A percentile compares a stretch with the other conserved stretches of the same genome.
These are phyloP conservation scores for Drosophila subpulchrella DNA, from an alignment of 1,140 invertebrate species.

Conservation along the genomic window DNA sequence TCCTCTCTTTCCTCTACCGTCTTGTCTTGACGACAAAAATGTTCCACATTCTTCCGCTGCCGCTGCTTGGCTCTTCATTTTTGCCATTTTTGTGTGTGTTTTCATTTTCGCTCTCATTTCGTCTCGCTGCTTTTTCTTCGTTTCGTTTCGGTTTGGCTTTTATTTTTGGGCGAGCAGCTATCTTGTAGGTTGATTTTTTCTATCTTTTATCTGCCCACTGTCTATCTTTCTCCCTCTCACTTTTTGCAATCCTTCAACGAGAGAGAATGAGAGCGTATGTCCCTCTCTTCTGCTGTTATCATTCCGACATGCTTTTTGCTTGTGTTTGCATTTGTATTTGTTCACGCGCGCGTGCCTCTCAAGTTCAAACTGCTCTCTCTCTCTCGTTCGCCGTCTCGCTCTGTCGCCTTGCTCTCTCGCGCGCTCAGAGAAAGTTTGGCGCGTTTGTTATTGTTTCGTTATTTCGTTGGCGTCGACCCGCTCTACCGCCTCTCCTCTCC, in stretches of 20 bases:
- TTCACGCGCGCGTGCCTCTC: conserved; percentile 81
- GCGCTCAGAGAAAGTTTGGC: conserved; percentile 76
- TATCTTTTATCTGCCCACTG: conserved; percentile 55
- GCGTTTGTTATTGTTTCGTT: conserved; percentile 82
- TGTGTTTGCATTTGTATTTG: conserved; percentile 75
- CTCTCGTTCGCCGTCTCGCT: conserved; percentile 14
- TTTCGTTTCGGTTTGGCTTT: conserved; percentile 37
- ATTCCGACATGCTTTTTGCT: conserved; percentile 73
- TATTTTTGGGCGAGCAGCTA: conserved; percentile 54
- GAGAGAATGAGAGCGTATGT: conserved; percentile 7
- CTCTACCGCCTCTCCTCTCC: conserved; percentile 7
- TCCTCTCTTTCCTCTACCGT: conserved; percentile 13
- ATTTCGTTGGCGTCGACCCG: conserved; percentile 70
- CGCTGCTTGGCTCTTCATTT: conserved; percentile 42
- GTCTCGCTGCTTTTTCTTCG: conserved; percentile 45
- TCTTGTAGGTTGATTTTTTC: conserved; percentile 55
- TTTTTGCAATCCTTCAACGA: conserved; percentile 42
- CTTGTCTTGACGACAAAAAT: conserved; percentile 55
- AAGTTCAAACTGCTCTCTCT: conserved; percentile 61
- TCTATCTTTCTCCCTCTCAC: conserved; percentile 37
- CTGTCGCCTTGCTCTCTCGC: conserved; percentile 28
- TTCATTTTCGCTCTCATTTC: conserved; percentile 80
- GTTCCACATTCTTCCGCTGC: conserved; percentile 77
- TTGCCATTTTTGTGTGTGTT: conserved; percentile 66
- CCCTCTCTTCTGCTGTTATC: conserved; percentile 59